Evolutionary conservation across 2,888 invertebrate species (phyloP), one percentile per base, ranked within the genome.

Genomic region (Liopterus haemorrhoidalis): DNA sequence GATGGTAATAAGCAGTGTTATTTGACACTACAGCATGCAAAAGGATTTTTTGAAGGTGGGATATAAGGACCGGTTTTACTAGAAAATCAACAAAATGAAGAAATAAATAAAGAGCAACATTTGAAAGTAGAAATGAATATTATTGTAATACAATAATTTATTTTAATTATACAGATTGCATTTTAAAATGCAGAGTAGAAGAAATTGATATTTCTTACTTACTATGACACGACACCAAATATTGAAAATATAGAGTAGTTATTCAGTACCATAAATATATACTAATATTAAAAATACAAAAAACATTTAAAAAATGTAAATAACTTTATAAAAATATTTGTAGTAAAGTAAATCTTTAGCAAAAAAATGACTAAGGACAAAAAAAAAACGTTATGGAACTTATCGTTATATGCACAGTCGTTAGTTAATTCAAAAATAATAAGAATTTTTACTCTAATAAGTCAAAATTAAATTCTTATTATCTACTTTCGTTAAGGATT

Each of bases 91-190:
- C n/a, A n/a, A n/a, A n/a, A n/a, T n/a, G n/a, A n/a, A n/a, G n/a
- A n/a, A 15, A 28, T n/a, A 43, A 44, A 44, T 44, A 39, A 39
- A 37, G 38, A 24, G 6, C 18, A 37, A 21, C 12, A 14, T 18
- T 11, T 37, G 31, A 38, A 39, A 39, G 45, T 39, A 45, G 45
- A 45, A 39, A 45, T 45, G 39, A 45, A 45, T 45, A 45, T 43
- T 43, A 43, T 45, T 44, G 45, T 44, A 41, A 21, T 45, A 39
- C 45, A 45, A 32, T 38, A 39, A n/a, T n/a, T n/a, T n/a, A n/a
- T n/a, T n/a, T n/a, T n/a, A 38, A 45, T 45, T 42, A 45, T 33
- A 45, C 38, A 44, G 19, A 31, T 38, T 44, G 25, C 37, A 38
- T 30, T 43, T 27, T 36, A 31, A 33, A 25, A 33, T 38, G 39